Conservation (phyloP, 2,888 invertebrate species). For the Eulithis prunata region DNA sequence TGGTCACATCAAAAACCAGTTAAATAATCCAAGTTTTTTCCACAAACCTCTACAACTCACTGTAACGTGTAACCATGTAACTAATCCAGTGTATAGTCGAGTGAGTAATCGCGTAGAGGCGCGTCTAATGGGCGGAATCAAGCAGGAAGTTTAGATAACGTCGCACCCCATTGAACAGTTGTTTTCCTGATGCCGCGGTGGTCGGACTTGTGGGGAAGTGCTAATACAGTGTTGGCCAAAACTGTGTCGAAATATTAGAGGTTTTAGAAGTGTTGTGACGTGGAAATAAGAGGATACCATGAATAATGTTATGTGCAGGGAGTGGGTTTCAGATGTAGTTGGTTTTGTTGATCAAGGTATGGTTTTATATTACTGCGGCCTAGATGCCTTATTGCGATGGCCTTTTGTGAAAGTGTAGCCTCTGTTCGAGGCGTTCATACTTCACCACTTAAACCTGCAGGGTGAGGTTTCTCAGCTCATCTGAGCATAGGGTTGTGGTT, state of each 20-base stretch:
- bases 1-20: background rate
- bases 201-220: slow-evolving; percentile 46
- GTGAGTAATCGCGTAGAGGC: slow-evolving; percentile 54
- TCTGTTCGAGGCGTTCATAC: too few relatives aligned
- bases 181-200: slow-evolving; percentile 52
- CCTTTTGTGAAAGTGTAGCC: too few relatives aligned
- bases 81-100: slow-evolving; percentile 32
- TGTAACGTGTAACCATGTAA: slow-evolving; percentile 1
- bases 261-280: too few relatives aligned
- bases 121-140: slow-evolving; percentile 64
- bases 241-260: slow-evolving; percentile 1
- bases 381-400: too few relatives aligned
- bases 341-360: slow-evolving; percentile 34
- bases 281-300: slow-evolving; percentile 7
- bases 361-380: background rate
- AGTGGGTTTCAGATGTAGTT: slow-evolving; percentile 33
- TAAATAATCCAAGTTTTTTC: background rate
- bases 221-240: slow-evolving; percentile 16
- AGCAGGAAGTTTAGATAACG: slow-evolving; percentile 70
- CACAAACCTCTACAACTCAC: background rate
- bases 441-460: too few relatives aligned
- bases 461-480: too few relatives aligned
- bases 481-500: too few relatives aligned
- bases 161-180: slow-evolving; percentile 60
- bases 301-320: slow-evolving; percentile 38